A percentile compares a stretch with the other conserved stretches of the same genome.
Conservation (phyloP, 2,113 vertebrate genomes). For the Prionailurus bengalensis region DNA sequence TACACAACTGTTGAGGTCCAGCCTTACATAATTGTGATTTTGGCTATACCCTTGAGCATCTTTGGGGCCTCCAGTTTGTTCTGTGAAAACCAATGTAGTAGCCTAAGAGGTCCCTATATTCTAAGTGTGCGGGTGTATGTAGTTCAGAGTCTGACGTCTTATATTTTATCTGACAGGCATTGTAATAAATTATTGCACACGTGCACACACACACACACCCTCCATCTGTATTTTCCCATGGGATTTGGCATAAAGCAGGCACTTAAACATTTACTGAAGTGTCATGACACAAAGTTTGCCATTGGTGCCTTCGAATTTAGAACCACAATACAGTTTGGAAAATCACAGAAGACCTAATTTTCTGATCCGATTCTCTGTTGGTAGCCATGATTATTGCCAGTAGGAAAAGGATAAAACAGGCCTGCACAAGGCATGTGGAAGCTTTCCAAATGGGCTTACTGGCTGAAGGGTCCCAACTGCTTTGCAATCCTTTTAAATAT, state of each 20-base stretch:
- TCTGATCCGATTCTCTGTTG: neutral
- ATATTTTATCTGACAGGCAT: neutral
- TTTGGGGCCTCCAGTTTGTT: neutral
- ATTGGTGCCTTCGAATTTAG: neutral
- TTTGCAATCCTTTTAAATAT: conserved; percentile 48
- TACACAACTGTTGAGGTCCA: neutral
- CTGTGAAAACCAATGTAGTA: neutral
- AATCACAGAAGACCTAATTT: conserved; percentile 10
- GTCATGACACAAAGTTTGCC: neutral
- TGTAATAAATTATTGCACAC: neutral
- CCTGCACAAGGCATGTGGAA: neutral
- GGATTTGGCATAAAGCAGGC: neutral
- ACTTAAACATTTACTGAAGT: neutral
- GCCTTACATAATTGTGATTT: neutral
- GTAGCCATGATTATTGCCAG: neutral
- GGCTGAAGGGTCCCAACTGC: neutral
- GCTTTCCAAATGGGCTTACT: neutral
- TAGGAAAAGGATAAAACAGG: neutral
- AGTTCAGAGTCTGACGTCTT: neutral
- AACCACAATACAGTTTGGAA: neutral
- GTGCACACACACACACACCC: neutral
- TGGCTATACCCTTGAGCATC: neutral
- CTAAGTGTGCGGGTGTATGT: neutral
- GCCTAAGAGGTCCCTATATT: neutral
- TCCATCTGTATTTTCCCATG: neutral